A percentile compares a stretch with the other conserved stretches of the same genome.
Conservation (phyloP, 2,888 invertebrate genomes). For the Xylophagus ater region DNA sequence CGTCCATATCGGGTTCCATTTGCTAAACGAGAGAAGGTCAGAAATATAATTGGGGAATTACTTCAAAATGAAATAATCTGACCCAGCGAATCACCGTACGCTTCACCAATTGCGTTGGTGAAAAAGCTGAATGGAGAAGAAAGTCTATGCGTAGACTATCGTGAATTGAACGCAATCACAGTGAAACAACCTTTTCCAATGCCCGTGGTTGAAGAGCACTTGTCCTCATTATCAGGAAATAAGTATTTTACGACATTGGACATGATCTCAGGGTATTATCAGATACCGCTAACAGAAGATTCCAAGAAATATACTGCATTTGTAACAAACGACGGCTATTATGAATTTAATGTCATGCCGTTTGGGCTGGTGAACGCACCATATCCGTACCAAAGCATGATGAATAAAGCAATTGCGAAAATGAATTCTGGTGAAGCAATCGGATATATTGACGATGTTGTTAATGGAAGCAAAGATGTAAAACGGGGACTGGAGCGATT, state of each 20-base stretch:
- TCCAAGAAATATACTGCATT: conserved; percentile 9
- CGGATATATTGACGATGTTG: conserved; percentile 5
- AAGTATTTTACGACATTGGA: conserved; percentile 9
- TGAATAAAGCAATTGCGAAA: conserved; percentile 7
- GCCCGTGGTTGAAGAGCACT: conserved; percentile 18
- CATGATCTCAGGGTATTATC: conserved; percentile 9
- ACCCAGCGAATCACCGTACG: conserved; percentile 9
- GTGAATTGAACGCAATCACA: conserved; percentile 15
- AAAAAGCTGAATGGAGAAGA: conserved; percentile 5
- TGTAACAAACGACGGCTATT: conserved; percentile 7
- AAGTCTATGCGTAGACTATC: conserved; percentile 17
- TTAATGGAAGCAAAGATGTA: background rate
- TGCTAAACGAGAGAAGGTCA: conserved; percentile 2
- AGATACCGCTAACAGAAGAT: conserved; percentile 7
- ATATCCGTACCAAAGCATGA: conserved; percentile 10
- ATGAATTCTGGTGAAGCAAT: conserved; percentile 4
- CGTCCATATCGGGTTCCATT: conserved; percentile 3
- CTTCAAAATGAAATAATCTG: conserved; percentile 1
- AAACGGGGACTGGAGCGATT: background rate
- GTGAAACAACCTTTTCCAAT: conserved; percentile 17
- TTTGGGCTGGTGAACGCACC: conserved; percentile 12
- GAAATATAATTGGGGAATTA: background rate
- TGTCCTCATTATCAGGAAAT: conserved; percentile 11
- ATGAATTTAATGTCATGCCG: conserved; percentile 12
- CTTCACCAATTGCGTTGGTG: conserved; percentile 8